Base-by-base conservation (phyloP, 92 coral and sea anemone genomes). In the Phymanthus crucifer region DNA sequence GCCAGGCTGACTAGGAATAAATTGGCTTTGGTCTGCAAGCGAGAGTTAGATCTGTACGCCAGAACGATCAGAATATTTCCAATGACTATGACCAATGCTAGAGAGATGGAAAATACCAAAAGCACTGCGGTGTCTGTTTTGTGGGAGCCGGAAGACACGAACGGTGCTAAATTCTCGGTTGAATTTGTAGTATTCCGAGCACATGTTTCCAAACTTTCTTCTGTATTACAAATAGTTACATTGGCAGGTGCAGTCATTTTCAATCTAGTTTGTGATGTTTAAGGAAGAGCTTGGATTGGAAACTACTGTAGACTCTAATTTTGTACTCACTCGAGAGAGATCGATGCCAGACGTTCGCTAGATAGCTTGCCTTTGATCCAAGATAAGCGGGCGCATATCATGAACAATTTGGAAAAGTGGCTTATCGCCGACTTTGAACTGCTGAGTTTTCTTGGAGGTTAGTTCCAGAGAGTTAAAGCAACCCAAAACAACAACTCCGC, bases 1-100 rank as follows among this genome's bases (percentile, higher is more conserved):
- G 97, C 93, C 36, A 92, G 80, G 73, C 87, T 89, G 27, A 92
- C 93, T 16, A 92, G 85, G 32, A 90, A 89, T 61, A 81, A 76
- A 47, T 92, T 83, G 65, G 93, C 88, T 45, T 83, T 82, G 37
- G 89, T 92, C 40, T 87, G 75, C 11, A 92, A 91, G 12, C 90
- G 80, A 36, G 79, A 66, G 83, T 92, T 92, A 12, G 79, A 72
- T 36, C 86, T 75, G 80, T 77, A 89, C 0, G 97, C 90, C 33
- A 81, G 56, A 14, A 92, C 81, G 6, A 92, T 93, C 78, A 92
- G 82, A 29, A 71, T 76, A 73, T 92, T 92, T 13, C 97, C 97
- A 37, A 77, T n/a, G 45, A 92, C 38, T 32, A 89, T 86, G 31
- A 84, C 78, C 7, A 88, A 13, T 1, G 92, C 82, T 58, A 88